Base-by-base conservation (phyloP, 2,113 vertebrate genomes). In the Hiodon alosoides region DNA sequence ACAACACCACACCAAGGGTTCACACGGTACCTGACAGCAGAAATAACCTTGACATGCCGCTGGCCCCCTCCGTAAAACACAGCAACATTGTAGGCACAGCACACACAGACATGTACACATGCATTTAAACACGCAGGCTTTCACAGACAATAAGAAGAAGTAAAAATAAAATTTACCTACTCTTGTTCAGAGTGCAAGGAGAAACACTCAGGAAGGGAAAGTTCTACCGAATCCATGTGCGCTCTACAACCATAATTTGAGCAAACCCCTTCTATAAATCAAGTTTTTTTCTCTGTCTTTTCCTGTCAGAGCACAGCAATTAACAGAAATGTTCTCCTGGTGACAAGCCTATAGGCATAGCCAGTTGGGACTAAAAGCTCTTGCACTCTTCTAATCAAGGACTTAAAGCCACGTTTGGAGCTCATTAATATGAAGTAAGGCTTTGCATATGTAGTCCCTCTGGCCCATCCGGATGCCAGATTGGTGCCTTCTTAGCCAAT, bases 161-260 rank as follows among this genome's bases (percentile, higher is more conserved):
- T 47, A 82, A 86, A 86, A 89, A 88, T 86, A 92, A 94, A 93
- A 93, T 94, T 92, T 95, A 98, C 96, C 94, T 97, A 98, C 96
- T 98, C 95, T 95, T 97, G 95, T 90, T 98, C 95, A 94, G 97
- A 98, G 94, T 97, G 96, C 92, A 97, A 92, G 90, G 95, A 92
- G 92, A 97, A 95, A 94, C 95, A 95, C 89, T 98, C 95, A 84
- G 96, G 91, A 84, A 97, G 91, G 84, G 92, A 96, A 91, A 94
- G 95, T 97, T 96, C 96, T 97, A 98, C 95, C 91, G 93, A 94
- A 95, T 98, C 96, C 96, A 98, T 98, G 93, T 93, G 94, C 93
- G 90, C 89, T 89, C 91, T 92, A 90, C 90, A 90, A 97, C 91
- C 93, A 94, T 96, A 91, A 91, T 95, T 91, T 82, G 91, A 84